A percentile compares a stretch with the other conserved stretches of the same genome.
phyloP scores from a whole-genome alignment of 2,113 vertebrate species.

The Cyanoramphus novaezelandiae region DNA sequence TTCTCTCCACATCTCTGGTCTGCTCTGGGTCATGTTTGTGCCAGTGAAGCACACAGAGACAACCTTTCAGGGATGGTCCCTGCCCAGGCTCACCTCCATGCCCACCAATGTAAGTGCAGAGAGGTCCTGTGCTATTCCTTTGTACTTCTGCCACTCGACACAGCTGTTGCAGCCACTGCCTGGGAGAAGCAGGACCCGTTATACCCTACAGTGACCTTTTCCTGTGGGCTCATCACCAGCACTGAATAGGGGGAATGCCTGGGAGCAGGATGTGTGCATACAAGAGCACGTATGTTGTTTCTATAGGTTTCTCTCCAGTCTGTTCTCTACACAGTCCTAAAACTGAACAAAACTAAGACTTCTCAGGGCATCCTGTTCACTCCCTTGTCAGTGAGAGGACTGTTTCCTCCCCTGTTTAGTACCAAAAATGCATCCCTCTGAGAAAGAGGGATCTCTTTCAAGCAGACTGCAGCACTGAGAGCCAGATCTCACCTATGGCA shows the following conservation, averaged over 20 bases:
- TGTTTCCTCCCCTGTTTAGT: background rate
- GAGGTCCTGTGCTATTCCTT: background rate
- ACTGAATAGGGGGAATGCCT: background rate
- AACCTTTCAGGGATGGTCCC: background rate
- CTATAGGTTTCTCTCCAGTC: background rate
- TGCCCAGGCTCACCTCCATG: background rate
- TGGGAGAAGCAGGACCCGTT: background rate
- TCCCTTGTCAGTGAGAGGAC: background rate
- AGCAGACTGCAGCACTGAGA: background rate
- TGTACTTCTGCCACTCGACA: background rate
- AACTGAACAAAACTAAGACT: background rate
- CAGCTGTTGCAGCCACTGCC: background rate
- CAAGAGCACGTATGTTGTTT: background rate
- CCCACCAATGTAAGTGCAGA: background rate
- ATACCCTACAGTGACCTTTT: background rate
- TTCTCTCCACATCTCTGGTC: background rate
- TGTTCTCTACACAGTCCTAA: background rate
- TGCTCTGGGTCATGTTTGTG: background rate
- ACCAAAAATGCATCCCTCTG: background rate
- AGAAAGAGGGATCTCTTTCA: background rate
- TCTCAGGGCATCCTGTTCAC: background rate
- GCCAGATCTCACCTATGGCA: background rate
- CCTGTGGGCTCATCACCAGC: background rate
- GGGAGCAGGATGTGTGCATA: too few relatives aligned
- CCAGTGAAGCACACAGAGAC: fast-evolving